Conservation (phyloP, 1,140 invertebrate genomes). For the Drosophila rufa region DNA sequence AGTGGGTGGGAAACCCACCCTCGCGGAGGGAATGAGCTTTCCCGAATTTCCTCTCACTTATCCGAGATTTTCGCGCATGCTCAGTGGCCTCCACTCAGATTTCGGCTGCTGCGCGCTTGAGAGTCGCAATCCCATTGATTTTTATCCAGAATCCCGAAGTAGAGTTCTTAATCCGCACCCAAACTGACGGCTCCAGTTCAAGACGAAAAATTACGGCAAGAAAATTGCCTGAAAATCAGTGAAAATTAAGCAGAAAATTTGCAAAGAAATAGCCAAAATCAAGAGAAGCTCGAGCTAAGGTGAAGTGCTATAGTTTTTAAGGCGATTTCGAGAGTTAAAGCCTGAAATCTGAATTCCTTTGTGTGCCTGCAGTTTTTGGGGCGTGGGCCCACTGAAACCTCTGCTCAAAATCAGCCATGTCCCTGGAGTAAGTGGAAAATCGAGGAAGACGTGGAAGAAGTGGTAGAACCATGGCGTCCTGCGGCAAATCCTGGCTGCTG, state of each 20-base stretch:
- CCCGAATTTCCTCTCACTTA: conserved; percentile 37
- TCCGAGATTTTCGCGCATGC: conserved; percentile 40
- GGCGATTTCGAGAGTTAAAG: neutral
- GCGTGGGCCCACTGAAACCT: conserved; percentile 41
- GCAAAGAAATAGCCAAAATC: conserved; percentile 22
- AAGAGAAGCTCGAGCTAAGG: conserved; percentile 22
- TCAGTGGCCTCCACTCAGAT: conserved; percentile 5
- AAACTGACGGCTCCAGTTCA: conserved; percentile 62
- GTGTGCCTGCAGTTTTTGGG: conserved; percentile 47
- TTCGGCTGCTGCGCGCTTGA: conserved; percentile 69
- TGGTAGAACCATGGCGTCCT: conserved; percentile 49
- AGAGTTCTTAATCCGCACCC: conserved; percentile 79
- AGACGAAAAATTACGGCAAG: conserved; percentile 56
- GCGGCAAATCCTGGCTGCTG: conserved; percentile 54
- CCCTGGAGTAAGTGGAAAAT: conserved; percentile 49
- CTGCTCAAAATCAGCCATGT: conserved; percentile 44
- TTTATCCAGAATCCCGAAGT: conserved; percentile 77
- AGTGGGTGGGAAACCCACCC: conserved; percentile 13
- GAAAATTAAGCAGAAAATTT: conserved; percentile 44
- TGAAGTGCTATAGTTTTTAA: conserved; percentile 28
- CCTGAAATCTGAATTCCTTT: conserved; percentile 9
- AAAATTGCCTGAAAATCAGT: conserved; percentile 31
- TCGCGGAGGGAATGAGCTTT: conserved; percentile 8
- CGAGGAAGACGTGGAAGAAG: conserved; percentile 5
- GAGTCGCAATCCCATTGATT: conserved; percentile 72